Base-by-base conservation (phyloP, 2,113 vertebrate genomes). In the Passerina amoena region DNA sequence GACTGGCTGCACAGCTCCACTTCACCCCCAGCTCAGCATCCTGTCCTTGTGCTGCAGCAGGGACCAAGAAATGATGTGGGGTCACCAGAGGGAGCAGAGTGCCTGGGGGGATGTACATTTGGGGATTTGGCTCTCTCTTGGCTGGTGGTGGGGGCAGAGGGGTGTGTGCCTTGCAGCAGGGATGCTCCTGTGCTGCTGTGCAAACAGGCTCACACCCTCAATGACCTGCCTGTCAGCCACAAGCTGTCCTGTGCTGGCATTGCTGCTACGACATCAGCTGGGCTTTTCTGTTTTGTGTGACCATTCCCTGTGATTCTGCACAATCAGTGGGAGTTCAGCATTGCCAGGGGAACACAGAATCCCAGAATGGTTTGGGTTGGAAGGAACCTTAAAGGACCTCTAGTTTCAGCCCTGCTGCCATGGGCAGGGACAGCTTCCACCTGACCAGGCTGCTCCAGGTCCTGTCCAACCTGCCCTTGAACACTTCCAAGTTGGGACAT, bases 1-100 rank as follows among this genome's bases (percentile, higher is more conserved):
- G 50, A 33, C 35, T 30, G 48, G 11, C 18, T 54, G 48, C 42
- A 35, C 16, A 11, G 61, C 48, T 47, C 21, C 1, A 1, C 54
- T 44, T 45, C 1, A 0, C 11, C 51, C 15, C 9, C 11, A 1
- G 0, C 66, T 16, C 3, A 0, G 15, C 7, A 14, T 28, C 27
- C 44, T 6, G 7, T 15, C 25, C 20, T 12, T 19, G 16, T 3
- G 2, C 42, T 2, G 0, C 0, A 4, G 18, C 70, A 80, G 54
- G 31, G 50, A 28, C 69, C 0, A 0, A n/a, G 66, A 25, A 13
- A 33, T 2, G 12, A 5, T 2, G 23, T 44, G 28, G 51, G 47
- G 5, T 20, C 60, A 11, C 0, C 1, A 31, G 38, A 28, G 33
- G 64, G 25, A 59, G n/a, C 25, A 25, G 38, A 37, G 11, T 9